These are phyloP conservation scores for Callinectes sapidus DNA, from an alignment of 2,888 invertebrate species.

Conservation along the genomic window DNA sequence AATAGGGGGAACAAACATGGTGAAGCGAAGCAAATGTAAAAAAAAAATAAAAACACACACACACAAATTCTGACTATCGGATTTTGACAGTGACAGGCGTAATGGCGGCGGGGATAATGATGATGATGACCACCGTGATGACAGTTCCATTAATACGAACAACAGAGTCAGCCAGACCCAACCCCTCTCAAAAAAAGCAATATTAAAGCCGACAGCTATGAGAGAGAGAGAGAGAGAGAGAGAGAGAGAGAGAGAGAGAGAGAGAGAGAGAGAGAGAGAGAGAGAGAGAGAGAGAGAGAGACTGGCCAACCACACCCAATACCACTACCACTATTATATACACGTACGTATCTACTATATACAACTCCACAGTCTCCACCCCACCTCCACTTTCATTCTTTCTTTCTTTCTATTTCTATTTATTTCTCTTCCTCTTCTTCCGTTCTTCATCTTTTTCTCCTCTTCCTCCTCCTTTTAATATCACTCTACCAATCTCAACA, in stretches of 20 bases:
- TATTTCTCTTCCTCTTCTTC: no score
- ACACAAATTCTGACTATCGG: not conserved
- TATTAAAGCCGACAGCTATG: conserved; percentile 14
- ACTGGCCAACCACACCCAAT: not conserved
- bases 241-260: conserved; percentile 25
- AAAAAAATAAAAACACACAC: no score
- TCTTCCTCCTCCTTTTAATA: not conserved
- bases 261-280: conserved; percentile 14
- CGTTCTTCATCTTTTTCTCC: no score
- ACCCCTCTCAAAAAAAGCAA: not conserved
- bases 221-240: conserved; percentile 10
- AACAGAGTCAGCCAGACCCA: not conserved
- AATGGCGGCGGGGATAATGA: not conserved
- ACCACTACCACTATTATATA: not conserved
- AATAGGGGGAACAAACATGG: not conserved
- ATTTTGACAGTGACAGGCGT: conserved; percentile 20
- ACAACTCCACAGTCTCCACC: no score
- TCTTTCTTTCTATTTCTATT: no score
- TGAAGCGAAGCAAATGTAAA: not conserved
- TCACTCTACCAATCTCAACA: not conserved
- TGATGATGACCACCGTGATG: conserved; percentile 16
- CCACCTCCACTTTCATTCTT: not conserved
- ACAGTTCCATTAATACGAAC: conserved; percentile 28
- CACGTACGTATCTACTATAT: not conserved
- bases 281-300: conserved; percentile 15